Evolutionary conservation across 1,140 invertebrate genomes (phyloP), one percentile per base, ranked within the genome.

Genomic region (Bilobella aurantiaca): DNA sequence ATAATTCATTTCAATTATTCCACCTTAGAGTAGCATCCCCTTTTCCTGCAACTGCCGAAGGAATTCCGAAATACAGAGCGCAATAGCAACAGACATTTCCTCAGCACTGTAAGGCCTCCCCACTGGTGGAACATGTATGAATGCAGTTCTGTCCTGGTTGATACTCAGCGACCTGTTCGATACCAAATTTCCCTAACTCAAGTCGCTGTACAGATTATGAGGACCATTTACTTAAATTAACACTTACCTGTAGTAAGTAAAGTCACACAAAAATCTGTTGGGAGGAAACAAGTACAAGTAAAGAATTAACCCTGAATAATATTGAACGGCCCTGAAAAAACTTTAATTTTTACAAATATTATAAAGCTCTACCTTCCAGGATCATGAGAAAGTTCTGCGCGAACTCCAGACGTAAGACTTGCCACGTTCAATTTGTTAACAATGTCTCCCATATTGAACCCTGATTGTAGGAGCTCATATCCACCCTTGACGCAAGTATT

Each of bases 201-300:
- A 42, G 8, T 42, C n/a, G 8, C 49, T 16, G 49, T 14, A 53
- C 5, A 53, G 21, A 23, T 53, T 14, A 16, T 18, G 3, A 12
- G 8, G 34, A 42, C 34, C 34, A 12, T 42, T 42, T 18, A 53
- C 12, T 53, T 5, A 14, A 8, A 5, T 12, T 53, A 53, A 5
- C 25, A 8, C 49, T 23, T 23, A 53, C 31, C 74, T 72, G 73
- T 77, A 82, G 74, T 77, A 82, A 32, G 77, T 79, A 71, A 79
- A 82, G 66, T 81, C 81, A 74, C 81, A 82, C 8, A 82, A 73
- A 69, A 81, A 82, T 65, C 79, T n/a, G n/a, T n/a, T n/a, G n/a
- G n/a, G n/a, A n/a, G n/a, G n/a, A n/a, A n/a, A n/a, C n/a, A n/a
- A n/a, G n/a, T n/a, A n/a, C n/a, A n/a, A n/a, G n/a, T n/a, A n/a